Base-by-base conservation (phyloP, 2,888 invertebrate genomes). In the Labia minor region DNA sequence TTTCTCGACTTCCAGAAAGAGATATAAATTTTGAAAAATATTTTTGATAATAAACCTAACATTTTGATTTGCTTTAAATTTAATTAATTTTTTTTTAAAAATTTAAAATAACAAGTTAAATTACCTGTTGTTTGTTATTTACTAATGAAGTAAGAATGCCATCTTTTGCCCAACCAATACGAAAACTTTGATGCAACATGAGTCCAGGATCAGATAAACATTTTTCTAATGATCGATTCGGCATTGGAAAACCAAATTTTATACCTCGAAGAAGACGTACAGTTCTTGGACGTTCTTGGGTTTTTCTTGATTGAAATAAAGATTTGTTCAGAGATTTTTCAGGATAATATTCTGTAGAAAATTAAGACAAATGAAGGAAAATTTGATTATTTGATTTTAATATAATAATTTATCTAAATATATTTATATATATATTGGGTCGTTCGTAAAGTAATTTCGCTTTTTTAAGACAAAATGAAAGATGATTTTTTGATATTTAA, bases 101-200 rank as follows among this genome's bases (percentile, higher is more conserved):
- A n/a, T n/a, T n/a, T n/a, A n/a, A n/a, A n/a, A n/a, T n/a, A n/a
- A n/a, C n/a, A n/a, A n/a, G n/a, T n/a, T 26, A 26, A 26, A 26
- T 75, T 1, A 75, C 72, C 1, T 73, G 71, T 69, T 74, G 75
- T 19, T 79, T 76, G 64, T 76, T 77, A 0, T 85, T 82, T 37
- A 79, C 76, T 67, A 80, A 80, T 4, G 83, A 82, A 6, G 86
- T 76, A 0, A 86, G 75, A 0, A 81, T 81, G 72, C 83, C 82
- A 14, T 83, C 82, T 0, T 86, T 85, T 0, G 86, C 87, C 86
- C 92, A 94, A 0, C 90, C 89, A 0, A 86, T 83, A 73, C 88
- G 85, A 69, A 85, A 86, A 68, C 86, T 84, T 0, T 86, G 81
- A 21, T 86, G 85, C 73, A 75, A 74, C 68, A 68, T 62, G 2